These are phyloP conservation scores for Martes martes DNA, from an alignment of 2,113 vertebrate species.

Conservation along the genomic window DNA sequence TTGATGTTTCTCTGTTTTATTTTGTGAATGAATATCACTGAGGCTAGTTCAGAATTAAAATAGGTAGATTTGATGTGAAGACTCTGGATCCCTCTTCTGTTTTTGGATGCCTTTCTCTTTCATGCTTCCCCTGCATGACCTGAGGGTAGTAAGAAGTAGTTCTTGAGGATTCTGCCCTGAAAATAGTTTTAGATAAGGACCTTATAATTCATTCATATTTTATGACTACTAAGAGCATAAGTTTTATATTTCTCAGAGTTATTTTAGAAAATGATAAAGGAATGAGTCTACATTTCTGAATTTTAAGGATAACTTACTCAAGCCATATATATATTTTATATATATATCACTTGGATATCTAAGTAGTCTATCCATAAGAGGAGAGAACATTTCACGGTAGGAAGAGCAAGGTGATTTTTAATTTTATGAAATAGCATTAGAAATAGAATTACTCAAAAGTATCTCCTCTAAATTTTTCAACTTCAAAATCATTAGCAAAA, in stretches of 20 bases:
- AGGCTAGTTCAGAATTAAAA: conserved; percentile 18
- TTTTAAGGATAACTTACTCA: background rate
- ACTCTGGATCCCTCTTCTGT: background rate
- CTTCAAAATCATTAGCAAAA: background rate
- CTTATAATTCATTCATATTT: background rate
- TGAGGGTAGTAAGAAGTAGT: background rate
- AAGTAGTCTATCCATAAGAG: background rate
- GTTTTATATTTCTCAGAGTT: background rate
- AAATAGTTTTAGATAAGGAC: background rate
- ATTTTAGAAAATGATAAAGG: background rate
- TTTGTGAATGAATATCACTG: conserved; percentile 1
- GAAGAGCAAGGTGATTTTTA: background rate
- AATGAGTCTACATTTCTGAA: background rate
- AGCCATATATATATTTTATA: background rate
- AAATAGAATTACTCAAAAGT: background rate
- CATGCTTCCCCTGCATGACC: background rate
- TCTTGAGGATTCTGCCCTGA: background rate
- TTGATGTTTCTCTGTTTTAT: background rate
- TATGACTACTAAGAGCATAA: background rate
- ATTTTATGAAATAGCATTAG: background rate
- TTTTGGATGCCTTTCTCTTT: background rate
- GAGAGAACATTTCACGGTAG: background rate
- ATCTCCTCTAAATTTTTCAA: background rate
- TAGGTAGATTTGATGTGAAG: background rate
- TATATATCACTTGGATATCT: background rate